Conservation (phyloP, 2,888 invertebrate species). For the Cryptophagus acutangulus region DNA sequence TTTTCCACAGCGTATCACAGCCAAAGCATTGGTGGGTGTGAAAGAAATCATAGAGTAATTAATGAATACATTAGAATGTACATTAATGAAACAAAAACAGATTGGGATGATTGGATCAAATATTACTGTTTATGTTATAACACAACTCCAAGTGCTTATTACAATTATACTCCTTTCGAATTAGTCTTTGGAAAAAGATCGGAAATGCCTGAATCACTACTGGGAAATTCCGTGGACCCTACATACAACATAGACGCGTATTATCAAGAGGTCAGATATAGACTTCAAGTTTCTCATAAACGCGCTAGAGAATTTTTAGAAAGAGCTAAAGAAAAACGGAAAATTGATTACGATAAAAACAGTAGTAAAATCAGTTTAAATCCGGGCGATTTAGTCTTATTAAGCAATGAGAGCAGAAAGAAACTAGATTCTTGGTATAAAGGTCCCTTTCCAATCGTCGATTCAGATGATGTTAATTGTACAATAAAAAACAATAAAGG, state of each 20-base stretch:
- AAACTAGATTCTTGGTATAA: constrained; percentile 9
- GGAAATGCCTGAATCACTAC: constrained; percentile 9
- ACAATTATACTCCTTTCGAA: constrained; percentile 19
- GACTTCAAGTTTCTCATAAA: constrained; percentile 16
- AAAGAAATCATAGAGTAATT: constrained; percentile 23
- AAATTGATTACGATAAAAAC: too few relatives aligned
- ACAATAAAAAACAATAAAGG: constrained; percentile 2
- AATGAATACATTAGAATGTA: constrained; percentile 23
- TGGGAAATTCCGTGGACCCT: constrained; percentile 7
- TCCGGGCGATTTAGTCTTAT: constrained; percentile 6
- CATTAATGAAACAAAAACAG: constrained; percentile 9
- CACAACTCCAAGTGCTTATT: constrained; percentile 18
- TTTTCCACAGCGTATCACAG: constrained; percentile 38
- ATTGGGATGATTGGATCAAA: constrained; percentile 17
- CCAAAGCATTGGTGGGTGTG: constrained; percentile 19
- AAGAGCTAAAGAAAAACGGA: constrained; percentile 12
- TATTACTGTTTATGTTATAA: constrained; percentile 20
- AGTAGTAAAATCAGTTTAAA: too few relatives aligned
- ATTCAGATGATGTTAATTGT: constrained; percentile 5
- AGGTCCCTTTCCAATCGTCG: constrained; percentile 4
- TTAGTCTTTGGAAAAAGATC: constrained; percentile 17
- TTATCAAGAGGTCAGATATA: constrained; percentile 14
- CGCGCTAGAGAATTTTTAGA: constrained; percentile 11
- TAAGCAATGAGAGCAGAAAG: constrained; percentile 9
- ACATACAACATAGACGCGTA: constrained; percentile 19